phyloP scores from a whole-genome alignment of 1,140 invertebrate species.

The Orussus abietinus region DNA sequence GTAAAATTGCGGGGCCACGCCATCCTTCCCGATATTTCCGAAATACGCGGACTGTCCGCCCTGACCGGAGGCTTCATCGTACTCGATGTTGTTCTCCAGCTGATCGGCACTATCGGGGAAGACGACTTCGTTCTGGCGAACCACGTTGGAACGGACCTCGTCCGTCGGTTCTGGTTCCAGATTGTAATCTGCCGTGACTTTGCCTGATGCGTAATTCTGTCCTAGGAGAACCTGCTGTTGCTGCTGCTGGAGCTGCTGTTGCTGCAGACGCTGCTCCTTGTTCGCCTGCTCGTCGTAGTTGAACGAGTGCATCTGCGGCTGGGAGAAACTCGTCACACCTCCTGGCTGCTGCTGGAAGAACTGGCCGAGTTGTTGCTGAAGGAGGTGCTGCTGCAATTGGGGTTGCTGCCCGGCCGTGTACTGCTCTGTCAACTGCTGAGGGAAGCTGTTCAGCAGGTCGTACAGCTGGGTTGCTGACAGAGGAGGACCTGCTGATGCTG shows the following conservation, averaged over 20 bases:
- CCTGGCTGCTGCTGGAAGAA: constrained; percentile 23
- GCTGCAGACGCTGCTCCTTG: constrained; percentile 25
- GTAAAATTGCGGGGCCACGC: constrained; percentile 39
- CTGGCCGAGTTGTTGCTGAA: constrained; percentile 48
- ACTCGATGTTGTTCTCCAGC: constrained; percentile 42
- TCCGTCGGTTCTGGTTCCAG: constrained; percentile 24
- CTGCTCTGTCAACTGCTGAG: constrained; percentile 50
- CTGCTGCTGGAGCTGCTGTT: constrained; percentile 22
- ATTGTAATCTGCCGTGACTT: constrained; percentile 40
- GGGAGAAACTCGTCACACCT: constrained; percentile 34
- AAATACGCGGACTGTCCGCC: constrained; percentile 29
- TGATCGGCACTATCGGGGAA: constrained; percentile 23
- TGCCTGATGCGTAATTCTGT: constrained; percentile 33
- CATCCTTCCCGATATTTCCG: constrained; percentile 21
- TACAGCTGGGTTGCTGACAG: constrained; percentile 57
- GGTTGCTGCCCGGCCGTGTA: constrained; percentile 45
- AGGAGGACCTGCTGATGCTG: constrained; percentile 33
- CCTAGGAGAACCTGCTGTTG: constrained; percentile 27
- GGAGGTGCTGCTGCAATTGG: constrained; percentile 48
- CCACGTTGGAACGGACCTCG: constrained; percentile 13
- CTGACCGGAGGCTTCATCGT: constrained; percentile 23
- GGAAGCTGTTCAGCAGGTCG: constrained; percentile 52
- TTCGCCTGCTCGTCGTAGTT: constrained; percentile 55
- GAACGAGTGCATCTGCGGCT: constrained; percentile 54
- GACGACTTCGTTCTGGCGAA: constrained; percentile 14